Percentiles rank a stretch among this genome's conserved stretches.
These are phyloP conservation scores for Nowickia ferox DNA, from an alignment of 2,888 invertebrate species.

Conservation along the genomic window DNA sequence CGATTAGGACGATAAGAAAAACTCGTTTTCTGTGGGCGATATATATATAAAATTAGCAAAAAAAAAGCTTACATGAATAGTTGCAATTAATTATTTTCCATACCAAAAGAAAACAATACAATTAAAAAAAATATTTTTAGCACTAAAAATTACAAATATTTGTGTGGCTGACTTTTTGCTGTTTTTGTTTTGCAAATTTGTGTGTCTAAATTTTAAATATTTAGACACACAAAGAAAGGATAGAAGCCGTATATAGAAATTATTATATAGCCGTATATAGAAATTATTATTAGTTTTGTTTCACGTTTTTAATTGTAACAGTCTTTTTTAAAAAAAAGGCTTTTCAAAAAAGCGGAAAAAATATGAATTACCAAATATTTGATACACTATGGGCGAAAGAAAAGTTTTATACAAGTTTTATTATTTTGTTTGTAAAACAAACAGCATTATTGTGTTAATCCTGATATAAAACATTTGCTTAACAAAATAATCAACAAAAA, in stretches of 20 bases:
- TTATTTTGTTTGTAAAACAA: constrained; percentile 3
- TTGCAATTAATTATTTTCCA: not conserved
- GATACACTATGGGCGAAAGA: not conserved
- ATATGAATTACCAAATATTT: not conserved
- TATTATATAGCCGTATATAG: no score
- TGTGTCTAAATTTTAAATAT: not conserved
- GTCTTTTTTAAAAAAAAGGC: not conserved
- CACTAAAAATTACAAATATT: not conserved
- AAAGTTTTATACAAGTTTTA: constrained; percentile 11
- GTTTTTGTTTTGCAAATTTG: not conserved
- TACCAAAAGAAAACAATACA: not conserved
- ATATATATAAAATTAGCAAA: not conserved
- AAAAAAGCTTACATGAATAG: not conserved
- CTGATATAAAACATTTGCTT: constrained; percentile 37
- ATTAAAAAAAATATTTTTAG: not conserved
- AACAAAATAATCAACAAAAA: constrained; percentile 18
- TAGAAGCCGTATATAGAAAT: not conserved
- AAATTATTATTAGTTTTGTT: not conserved
- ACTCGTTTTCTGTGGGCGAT: no score
- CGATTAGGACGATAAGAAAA: no score
- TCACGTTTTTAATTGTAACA: not conserved
- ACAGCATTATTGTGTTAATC: constrained; percentile 41
- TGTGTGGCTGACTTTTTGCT: no score
- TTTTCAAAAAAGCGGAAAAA: not conserved
- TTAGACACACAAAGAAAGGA: not conserved